A percentile compares a stretch with the other conserved stretches of the same genome.
These are phyloP conservation scores for Drosophila robusta DNA, from an alignment of 2,888 invertebrate species.

Conservation along the genomic window DNA sequence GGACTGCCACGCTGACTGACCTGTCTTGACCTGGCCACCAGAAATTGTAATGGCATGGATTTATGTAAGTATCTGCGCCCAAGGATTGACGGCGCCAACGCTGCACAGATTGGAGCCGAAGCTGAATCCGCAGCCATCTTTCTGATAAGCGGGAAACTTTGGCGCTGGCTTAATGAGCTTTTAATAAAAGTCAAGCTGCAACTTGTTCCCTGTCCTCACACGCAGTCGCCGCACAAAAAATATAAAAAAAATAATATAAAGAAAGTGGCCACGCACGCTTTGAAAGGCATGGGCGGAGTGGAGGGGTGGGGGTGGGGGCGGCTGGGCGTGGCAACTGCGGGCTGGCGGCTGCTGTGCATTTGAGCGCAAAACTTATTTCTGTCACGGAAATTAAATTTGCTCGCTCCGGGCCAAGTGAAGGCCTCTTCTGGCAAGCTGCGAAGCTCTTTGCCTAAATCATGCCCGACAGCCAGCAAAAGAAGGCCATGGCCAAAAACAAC, in stretches of 20 bases:
- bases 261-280: conserved; percentile 72
- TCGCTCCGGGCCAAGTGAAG: conserved; percentile 70
- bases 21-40: conserved; percentile 4
- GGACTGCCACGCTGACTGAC: conserved; percentile 2
- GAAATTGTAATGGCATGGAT: conserved; percentile 56
- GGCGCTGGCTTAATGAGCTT: conserved; percentile 73
- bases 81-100: conserved; percentile 49
- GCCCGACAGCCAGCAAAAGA: conserved; percentile 63
- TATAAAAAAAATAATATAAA: conserved; percentile 37
- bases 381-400: conserved; percentile 81
- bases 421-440: conserved; percentile 33
- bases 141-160: conserved; percentile 64
- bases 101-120: conserved; percentile 56
- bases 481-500: conserved; percentile 38
- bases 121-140: conserved; percentile 31
- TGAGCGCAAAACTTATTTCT: conserved; percentile 81
- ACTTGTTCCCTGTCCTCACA: conserved; percentile 38
- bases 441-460: conserved; percentile 78
- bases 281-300: conserved; percentile 3
- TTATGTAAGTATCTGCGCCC: conserved; percentile 68
- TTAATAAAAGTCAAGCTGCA: conserved; percentile 78
- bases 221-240: conserved; percentile 1
- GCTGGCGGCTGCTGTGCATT: conserved; percentile 68
- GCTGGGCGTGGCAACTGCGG: not conserved
- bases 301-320: not conserved